Evolutionary conservation across 2,113 vertebrate genomes (phyloP), one percentile per base, ranked within the genome.

Genomic region (Epinephelus lanceolatus): DNA sequence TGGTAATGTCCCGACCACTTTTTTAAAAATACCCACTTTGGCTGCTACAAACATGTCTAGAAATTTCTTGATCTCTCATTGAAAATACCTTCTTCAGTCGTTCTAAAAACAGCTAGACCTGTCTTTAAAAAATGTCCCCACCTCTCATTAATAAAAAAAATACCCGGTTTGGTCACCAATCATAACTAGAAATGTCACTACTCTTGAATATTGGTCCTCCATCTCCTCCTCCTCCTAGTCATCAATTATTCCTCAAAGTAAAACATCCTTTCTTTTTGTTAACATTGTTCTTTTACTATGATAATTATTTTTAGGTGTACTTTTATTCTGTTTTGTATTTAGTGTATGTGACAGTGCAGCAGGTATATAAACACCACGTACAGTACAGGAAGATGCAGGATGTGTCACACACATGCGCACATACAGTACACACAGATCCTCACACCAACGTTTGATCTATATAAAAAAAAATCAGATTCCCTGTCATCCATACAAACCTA

Each of bases 401-500:
- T 49, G n/a, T 45, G 68, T 72, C 27, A 71, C 67, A 33, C 15
- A 66, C 25, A 65, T 40, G 13, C 51, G 51, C 30, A 18, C 15
- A n/a, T 17, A 33, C 21, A 70, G 11, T 11, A 45, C 11, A 9
- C 11, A 45, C 42, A 45, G 10, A 10, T 15, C 10, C 45, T 14
- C 27, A 63, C 70, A 37, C 15, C 15, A 21, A 25, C 18, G 33
- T 84, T 78, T 74, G 49, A 80, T 84, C 65, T 65, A 51, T 42
- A 55, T 76, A 33, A 33, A 27, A 12, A 63, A 77, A 63, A 72
- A 52, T 14, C 33, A 37, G 23, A 61, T 27, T 67, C 47, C 37
- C 33, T 63, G 74, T 80, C 60, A n/a, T 76, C 55, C 78, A 17
- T 42, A 59, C 73, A 75, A 84, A 63, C 84, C 69, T 66, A 78